These are phyloP conservation scores for Ommatoiulus sabulosus DNA, from an alignment of 2,888 invertebrate genomes.

Conservation along the genomic window DNA sequence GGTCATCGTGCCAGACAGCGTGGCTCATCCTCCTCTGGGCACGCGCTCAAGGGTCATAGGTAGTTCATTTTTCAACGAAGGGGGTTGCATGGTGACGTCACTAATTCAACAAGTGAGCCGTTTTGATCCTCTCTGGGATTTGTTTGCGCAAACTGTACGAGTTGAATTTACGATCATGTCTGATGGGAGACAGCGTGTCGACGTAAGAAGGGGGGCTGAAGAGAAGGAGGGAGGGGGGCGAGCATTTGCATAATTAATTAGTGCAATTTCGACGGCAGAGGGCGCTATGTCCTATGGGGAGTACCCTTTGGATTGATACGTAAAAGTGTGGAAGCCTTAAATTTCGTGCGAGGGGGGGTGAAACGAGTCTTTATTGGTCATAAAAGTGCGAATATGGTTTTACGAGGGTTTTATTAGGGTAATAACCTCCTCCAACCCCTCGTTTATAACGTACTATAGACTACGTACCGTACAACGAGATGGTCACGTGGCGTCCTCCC, in stretches of 20 bases:
- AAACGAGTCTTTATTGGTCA: slow-evolving; percentile 16
- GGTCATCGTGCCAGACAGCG: not conserved
- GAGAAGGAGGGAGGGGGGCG: not conserved
- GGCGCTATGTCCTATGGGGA: not conserved
- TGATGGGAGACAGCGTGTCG: not conserved
- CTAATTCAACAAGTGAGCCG: not conserved
- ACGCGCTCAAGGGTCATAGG: not conserved
- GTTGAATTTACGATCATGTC: not conserved
- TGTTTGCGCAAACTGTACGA: not conserved
- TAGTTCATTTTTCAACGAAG: not conserved
- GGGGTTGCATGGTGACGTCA: not conserved
- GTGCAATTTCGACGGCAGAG: not conserved
- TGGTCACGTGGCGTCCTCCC: slow-evolving; percentile 34
- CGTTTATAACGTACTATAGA: slow-evolving; percentile 34
- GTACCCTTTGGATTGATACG: not conserved
- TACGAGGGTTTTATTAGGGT: slow-evolving; percentile 27
- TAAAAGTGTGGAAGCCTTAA: slow-evolving; percentile 24
- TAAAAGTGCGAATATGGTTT: slow-evolving; percentile 34
- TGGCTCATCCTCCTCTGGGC: not conserved
- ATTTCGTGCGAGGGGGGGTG: slow-evolving; percentile 8
- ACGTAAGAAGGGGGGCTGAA: not conserved
- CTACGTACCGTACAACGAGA: slow-evolving; percentile 8
- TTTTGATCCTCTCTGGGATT: not conserved
- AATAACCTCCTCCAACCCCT: slow-evolving; percentile 27
- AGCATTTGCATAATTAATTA: not conserved